Evolutionary conservation across 2,888 invertebrate genomes (phyloP), one percentile per base, ranked within the genome.

Genomic region (Lepidocyrtoides sp.): DNA sequence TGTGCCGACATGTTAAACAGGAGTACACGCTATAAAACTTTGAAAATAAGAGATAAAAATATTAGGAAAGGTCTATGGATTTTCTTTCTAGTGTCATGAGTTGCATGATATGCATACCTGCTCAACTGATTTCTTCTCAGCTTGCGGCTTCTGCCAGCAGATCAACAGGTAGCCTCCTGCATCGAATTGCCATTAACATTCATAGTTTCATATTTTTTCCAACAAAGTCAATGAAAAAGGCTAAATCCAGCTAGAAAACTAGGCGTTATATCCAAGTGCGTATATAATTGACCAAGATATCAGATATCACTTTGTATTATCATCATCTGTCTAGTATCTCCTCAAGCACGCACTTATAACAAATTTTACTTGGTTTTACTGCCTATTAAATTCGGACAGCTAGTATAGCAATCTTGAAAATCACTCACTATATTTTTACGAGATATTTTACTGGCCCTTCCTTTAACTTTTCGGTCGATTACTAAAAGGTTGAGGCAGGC

Each of bases 181-280:
- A 86, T n/a, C 14, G n/a, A 14, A 51, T n/a, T n/a, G n/a, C n/a
- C n/a, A n/a, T 84, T 84, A 66, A 48, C 83, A 84, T 84, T 66
- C 32, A 5, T 72, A 36, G n/a, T 14, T 36, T 48, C 29, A 29
- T 54, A 75, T 20, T 48, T 17, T 69, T 14, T 36, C 69, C 26
- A 7, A 23, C 26, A 7, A 60, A 26, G 0, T 23, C 17, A 54
- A 57, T 2, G n/a, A 32, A 79, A 54, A 60, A 60, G 1, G 8
- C 26, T 2, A 8, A 7, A 23, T 60, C 60, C 26, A 51, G n/a
- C 51, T 51, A 14, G 7, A 14, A 8, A 51, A 51, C 2, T 2
- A 51, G 10, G 14, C 51, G 14, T 14, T 41, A 7, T 3, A 7
- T 3, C 5, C 41, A 7, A 7, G 41, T 8, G 41, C 8, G 41